Evolutionary conservation across 2,113 vertebrate genomes (phyloP).

Genomic region (Emydura subglobosa): DNA sequence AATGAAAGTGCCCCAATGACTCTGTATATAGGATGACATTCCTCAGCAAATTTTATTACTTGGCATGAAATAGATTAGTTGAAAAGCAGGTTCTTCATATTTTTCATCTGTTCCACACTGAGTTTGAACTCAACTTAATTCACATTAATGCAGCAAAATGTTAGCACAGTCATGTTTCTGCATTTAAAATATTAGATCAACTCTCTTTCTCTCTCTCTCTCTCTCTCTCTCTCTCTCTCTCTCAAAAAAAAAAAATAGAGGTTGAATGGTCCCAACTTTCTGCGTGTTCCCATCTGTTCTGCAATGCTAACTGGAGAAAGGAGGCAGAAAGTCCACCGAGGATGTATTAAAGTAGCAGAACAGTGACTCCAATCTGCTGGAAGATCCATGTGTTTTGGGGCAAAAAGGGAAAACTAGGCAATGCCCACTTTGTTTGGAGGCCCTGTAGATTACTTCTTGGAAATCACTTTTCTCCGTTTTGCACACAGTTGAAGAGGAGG

Average conservation of each 20-base stretch:
- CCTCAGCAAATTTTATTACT: slow-evolving; percentile 1
- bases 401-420: neutral
- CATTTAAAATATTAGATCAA: slow-evolving; percentile 67
- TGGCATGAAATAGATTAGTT: slow-evolving; percentile 53
- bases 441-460: neutral
- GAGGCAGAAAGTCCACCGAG: slow-evolving; percentile 21
- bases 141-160: slow-evolving; percentile 50
- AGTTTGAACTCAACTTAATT: slow-evolving; percentile 44
- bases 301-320: neutral
- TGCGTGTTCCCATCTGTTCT: slow-evolving; percentile 4
- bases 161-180: slow-evolving; percentile 68
- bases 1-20: neutral
- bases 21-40: slow-evolving; percentile 29
- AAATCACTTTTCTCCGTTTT: neutral
- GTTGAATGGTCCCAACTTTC: neutral
- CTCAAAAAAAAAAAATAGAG: slow-evolving; percentile 28
- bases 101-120: slow-evolving; percentile 9
- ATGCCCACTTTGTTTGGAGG: neutral
- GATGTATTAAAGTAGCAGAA: slow-evolving; percentile 19
- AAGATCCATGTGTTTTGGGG: slow-evolving; percentile 29
- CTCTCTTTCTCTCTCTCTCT: neutral
- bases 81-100: neutral
- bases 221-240: no score
- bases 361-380: slow-evolving; percentile 9
- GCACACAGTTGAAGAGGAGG: neutral